Evolutionary conservation across 1,140 invertebrate genomes (phyloP).

Genomic region (Vollenhovia emeryi): DNA sequence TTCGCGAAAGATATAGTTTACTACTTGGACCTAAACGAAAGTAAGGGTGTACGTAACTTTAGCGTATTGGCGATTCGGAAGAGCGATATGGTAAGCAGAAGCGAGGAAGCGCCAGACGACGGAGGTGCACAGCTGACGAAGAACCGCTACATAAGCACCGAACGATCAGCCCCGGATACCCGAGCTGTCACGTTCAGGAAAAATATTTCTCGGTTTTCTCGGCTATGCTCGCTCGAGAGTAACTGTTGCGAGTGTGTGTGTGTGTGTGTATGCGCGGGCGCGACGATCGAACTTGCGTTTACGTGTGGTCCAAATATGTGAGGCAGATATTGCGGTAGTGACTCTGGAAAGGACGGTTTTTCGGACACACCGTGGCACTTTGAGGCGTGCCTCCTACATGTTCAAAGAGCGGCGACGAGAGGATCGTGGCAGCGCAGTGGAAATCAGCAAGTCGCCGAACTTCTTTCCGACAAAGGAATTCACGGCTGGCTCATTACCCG

Average conservation of each 20-base stretch:
- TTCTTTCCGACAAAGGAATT: constrained; percentile 37
- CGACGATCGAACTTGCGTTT: constrained; percentile 28
- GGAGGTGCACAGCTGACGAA: constrained; percentile 43
- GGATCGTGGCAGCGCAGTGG: background rate
- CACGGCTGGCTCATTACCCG: constrained; percentile 2
- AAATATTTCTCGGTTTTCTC: constrained; percentile 54
- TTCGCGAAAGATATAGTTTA: constrained; percentile 26
- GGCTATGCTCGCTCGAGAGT: constrained; percentile 37
- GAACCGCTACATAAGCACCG: constrained; percentile 46
- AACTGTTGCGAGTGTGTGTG: background rate
- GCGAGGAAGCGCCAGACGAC: constrained; percentile 9
- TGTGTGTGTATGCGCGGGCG: too few relatives aligned
- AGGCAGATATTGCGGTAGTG: background rate
- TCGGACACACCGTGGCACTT: background rate
- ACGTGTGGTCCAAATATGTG: background rate
- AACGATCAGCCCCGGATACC: constrained; percentile 50
- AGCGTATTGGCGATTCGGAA: constrained; percentile 44
- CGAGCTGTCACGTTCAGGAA: constrained; percentile 56
- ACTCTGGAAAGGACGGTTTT: background rate
- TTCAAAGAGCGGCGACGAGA: background rate
- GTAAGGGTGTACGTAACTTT: constrained; percentile 24
- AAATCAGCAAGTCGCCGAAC: constrained; percentile 47
- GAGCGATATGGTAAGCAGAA: constrained; percentile 52
- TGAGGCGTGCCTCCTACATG: background rate
- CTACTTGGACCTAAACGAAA: constrained; percentile 9